Evolutionary conservation across 2,888 invertebrate species (phyloP).

Genomic region (Serripes groenlandicus): DNA sequence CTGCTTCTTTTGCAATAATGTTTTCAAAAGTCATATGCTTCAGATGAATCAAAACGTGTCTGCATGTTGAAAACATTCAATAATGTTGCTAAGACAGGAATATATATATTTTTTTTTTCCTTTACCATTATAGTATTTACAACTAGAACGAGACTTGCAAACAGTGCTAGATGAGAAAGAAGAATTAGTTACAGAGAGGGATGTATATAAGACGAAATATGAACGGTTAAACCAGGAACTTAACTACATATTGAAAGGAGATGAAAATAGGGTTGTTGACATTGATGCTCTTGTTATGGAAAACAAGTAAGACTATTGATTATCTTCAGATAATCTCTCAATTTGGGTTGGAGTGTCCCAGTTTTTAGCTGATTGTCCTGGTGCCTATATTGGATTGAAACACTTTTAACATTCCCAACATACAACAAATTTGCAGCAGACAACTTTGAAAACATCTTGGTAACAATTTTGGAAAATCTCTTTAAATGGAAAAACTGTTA

Average conservation of each 20-base stretch:
- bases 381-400: too few species aligned
- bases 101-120: too few species aligned
- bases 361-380: neutral
- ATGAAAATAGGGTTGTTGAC: slow-evolving; percentile 89
- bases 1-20: neutral
- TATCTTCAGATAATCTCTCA: too few species aligned
- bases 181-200: slow-evolving; percentile 92
- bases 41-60: neutral
- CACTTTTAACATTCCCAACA: too few species aligned
- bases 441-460: too few species aligned
- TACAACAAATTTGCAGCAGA: too few species aligned
- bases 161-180: slow-evolving; percentile 94
- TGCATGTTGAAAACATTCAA: neutral
- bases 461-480: too few species aligned
- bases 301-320: slow-evolving; percentile 89
- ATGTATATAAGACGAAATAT: slow-evolving; percentile 94
- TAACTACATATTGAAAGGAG: slow-evolving; percentile 89
- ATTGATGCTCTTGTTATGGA: slow-evolving; percentile 93
- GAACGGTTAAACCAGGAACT: slow-evolving; percentile 94
- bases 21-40: neutral
- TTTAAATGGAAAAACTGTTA: too few species aligned
- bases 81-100: too few species aligned
- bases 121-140: slow-evolving; percentile 89
- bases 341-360: neutral
- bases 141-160: slow-evolving; percentile 92